A percentile compares a stretch with the other conserved stretches of the same genome.
Conservation (phyloP, 2,888 invertebrate species). For the Drosophila hamatofila region DNA sequence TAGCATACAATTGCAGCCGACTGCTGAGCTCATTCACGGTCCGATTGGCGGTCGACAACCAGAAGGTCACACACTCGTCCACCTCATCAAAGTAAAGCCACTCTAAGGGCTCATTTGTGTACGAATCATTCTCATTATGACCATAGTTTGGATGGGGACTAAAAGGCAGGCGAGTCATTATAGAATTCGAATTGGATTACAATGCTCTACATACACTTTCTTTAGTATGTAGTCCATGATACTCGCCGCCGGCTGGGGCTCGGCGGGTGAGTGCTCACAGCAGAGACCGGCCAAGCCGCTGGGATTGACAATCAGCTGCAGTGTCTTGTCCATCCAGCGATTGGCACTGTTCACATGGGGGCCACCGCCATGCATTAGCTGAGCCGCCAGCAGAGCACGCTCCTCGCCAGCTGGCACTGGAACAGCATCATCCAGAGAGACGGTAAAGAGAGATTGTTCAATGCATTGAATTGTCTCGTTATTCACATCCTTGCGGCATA, state of each 20-base stretch:
- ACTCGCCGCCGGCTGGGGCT: conserved; percentile 95
- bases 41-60: conserved; percentile 88
- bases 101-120: conserved; percentile 63
- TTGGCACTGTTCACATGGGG: conserved; percentile 91
- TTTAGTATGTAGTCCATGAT: conserved; percentile 92
- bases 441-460: conserved; percentile 90
- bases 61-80: conserved; percentile 86
- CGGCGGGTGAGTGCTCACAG: conserved; percentile 97
- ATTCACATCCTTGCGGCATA: conserved; percentile 86
- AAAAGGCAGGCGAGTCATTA: neutral
- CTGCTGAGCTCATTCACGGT: conserved; percentile 89
- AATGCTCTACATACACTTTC: conserved; percentile 87
- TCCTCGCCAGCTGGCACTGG: conserved; percentile 74
- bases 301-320: conserved; percentile 92
- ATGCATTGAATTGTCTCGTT: conserved; percentile 88
- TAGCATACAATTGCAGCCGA: conserved; percentile 92
- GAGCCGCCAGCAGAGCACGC: conserved; percentile 87
- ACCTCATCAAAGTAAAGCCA: conserved; percentile 85
- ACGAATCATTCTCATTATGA: neutral
- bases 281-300: conserved; percentile 94
- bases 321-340: conserved; percentile 98
- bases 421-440: conserved; percentile 91
- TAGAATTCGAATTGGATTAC: neutral
- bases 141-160: conserved; percentile 38
- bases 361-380: conserved; percentile 94